These are phyloP conservation scores for Anseranas semipalmata DNA, from an alignment of 2,113 vertebrate genomes.

Conservation along the genomic window DNA sequence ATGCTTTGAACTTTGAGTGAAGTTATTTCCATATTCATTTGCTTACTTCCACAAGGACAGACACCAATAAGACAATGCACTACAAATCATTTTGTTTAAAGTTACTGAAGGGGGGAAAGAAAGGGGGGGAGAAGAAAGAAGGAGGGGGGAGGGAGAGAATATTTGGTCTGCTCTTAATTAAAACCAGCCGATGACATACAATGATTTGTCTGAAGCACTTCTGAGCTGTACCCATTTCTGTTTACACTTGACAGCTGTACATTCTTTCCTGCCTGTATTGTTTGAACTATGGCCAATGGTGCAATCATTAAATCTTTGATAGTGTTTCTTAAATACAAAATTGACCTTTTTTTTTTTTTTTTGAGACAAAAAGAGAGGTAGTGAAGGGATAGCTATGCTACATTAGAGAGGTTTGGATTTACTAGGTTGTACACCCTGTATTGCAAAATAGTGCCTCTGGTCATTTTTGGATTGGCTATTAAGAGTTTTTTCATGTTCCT, in stretches of 20 bases:
- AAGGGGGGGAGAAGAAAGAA: background rate
- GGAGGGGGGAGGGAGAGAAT: background rate
- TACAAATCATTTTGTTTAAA: conserved; percentile 64
- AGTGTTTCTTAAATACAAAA: conserved; percentile 39
- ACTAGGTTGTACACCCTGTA: background rate
- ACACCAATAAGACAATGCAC: conserved; percentile 42
- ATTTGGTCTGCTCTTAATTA: conserved; percentile 72
- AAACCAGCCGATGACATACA: conserved; percentile 63
- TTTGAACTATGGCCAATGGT: conserved; percentile 73
- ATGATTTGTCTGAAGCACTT: conserved; percentile 72
- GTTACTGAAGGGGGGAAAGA: background rate
- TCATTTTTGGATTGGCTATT: background rate
- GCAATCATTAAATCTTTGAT: conserved; percentile 62
- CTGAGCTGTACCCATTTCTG: conserved; percentile 58
- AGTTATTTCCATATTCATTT: conserved; percentile 37
- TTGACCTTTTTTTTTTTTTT: background rate
- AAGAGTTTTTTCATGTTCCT: conserved; percentile 5
- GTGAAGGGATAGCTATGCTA: background rate
- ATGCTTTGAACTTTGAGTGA: conserved; percentile 58
- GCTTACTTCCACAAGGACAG: conserved; percentile 46
- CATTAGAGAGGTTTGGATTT: conserved; percentile 20
- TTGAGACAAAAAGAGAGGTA: conserved; percentile 6
- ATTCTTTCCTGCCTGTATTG: conserved; percentile 68
- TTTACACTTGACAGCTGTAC: conserved; percentile 74
- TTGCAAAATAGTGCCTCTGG: conserved; percentile 35